These are phyloP conservation scores for Stenoptilia bipunctidactyla DNA, from an alignment of 2,888 invertebrate species.

Conservation along the genomic window DNA sequence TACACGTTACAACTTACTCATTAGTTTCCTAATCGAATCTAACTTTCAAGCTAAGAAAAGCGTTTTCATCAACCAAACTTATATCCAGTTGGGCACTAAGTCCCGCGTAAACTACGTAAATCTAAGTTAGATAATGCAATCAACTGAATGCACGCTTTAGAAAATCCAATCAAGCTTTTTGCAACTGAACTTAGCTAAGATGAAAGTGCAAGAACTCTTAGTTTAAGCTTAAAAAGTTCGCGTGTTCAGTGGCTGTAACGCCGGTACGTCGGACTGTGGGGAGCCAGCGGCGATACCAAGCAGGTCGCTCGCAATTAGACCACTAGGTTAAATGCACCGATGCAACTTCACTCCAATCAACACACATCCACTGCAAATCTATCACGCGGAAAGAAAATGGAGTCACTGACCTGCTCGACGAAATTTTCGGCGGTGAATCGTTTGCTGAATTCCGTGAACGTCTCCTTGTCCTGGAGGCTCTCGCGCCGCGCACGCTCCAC, in stretches of 20 bases:
- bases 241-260: too few species aligned
- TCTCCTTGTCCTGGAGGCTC: slow-evolving; percentile 84
- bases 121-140: neutral
- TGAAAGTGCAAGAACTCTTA: too few species aligned
- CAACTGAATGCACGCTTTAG: neutral
- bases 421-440: slow-evolving; percentile 89
- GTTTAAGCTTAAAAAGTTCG: too few species aligned
- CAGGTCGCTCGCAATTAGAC: slow-evolving; percentile 24
- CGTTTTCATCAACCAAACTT: too few species aligned
- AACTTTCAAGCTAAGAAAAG: too few species aligned
- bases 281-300: neutral
- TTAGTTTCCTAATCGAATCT: too few species aligned
- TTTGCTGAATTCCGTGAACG: slow-evolving; percentile 86
- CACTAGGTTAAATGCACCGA: slow-evolving; percentile 40
- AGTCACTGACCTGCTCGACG: slow-evolving; percentile 84
- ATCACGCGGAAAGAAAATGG: slow-evolving; percentile 9
- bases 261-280: too few species aligned
- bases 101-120: neutral
- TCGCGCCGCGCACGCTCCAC: slow-evolving; percentile 90
- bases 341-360: slow-evolving; percentile 20
- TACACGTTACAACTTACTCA: too few species aligned
- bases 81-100: neutral
- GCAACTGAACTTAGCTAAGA: too few species aligned
- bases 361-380: neutral
- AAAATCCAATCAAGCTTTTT: neutral